Base-by-base conservation (phyloP, 2,888 invertebrate species). In the Julus scandinavius region DNA sequence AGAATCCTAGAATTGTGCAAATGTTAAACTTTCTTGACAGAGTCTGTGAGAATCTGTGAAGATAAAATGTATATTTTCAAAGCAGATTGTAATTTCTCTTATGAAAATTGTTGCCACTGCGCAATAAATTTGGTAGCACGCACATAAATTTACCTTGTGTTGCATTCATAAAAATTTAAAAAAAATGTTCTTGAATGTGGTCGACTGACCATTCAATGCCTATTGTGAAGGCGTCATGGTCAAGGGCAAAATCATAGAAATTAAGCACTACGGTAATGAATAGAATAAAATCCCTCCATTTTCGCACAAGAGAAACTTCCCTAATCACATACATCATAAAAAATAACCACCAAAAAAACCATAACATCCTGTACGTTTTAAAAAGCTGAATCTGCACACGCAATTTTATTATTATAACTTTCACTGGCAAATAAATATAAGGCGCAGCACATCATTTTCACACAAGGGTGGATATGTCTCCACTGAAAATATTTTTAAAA, bases 401-500 rank as follows among this genome's bases (percentile, higher is more conserved):
- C 63, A 63, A 20, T 63, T n/a, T 54, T 54, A 54, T 54, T 63
- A 63, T 63, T 63, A 63, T 20, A 63, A 58, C 63, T 63, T 20
- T 20, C n/a, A 20, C 5, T 20, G n/a, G 63, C 63, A 63, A 63
- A 63, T 63, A 63, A 63, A 63, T 7, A 20, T 63, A 20, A 20
- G 20, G 63, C 17, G 58, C 58, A 58, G 17, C 17, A 58, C 63
- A 63, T 63, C 20, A 63, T 63, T 63, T 29, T 63, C 63, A 63
- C 63, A 20, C 63, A 63, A 11, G 63, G 20, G 20, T 63, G 20
- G 20, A 63, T 63, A 63, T 63, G 29, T 29, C 20, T 63, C 63
- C 20, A 6, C 20, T 63, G n/a, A n/a, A 63, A 63, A 63, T 29
- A 29, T 29, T n/a, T n/a, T n/a, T 29, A 0, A 63, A 63, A n/a